Evolutionary conservation across 2,797 vertebrate species (phyloP), one percentile per base, ranked within the genome.

Genomic region (Tadarida brasiliensis): DNA sequence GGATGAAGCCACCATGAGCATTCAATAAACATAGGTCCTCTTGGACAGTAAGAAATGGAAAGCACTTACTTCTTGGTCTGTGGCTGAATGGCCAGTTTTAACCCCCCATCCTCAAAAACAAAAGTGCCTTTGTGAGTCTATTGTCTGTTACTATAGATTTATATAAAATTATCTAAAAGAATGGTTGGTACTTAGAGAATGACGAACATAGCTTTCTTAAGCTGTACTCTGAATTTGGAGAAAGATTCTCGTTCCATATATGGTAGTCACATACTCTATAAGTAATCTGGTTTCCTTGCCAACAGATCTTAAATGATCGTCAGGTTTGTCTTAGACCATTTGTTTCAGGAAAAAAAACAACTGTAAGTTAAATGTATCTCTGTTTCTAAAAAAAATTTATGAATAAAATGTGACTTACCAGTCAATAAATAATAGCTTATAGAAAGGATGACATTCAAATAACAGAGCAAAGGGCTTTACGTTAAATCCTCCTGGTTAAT

Each of bases 341-440:
- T 74, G 57, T 92, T 93, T 74, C 39, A 59, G 74, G 74, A 89
- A 91, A 76, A 17, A 51, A 87, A 96, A 63, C 15, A 96, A 63
- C 15, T 80, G 0, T 30, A 77, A 54, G 30, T 71, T 87, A 77
- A 81, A 70, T 65, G 28, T 73, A 19, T 77, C 33, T 73, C n/a
- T 68, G 10, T 92, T 94, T 65, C 54, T 77, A 57, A 82, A 73
- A 70, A 61, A 71, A 35, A 19, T 61, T 44, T 20, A 17, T 63
- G 16, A 80, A 30, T 71, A 67, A 71, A 88, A 70, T 71, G 16
- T 26, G 47, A 51, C 49, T 80, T 68, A 33, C 30, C n/a, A 61
- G 12, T 49, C 22, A 22, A 5, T 61, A 67, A 74, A 73, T 92
- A 33, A 47, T 77, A 74, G 8, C 33, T 49, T 57, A 65, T 77